These are phyloP conservation scores for Saccostrea cuccullata DNA, from an alignment of 1,140 invertebrate species.

Conservation along the genomic window DNA sequence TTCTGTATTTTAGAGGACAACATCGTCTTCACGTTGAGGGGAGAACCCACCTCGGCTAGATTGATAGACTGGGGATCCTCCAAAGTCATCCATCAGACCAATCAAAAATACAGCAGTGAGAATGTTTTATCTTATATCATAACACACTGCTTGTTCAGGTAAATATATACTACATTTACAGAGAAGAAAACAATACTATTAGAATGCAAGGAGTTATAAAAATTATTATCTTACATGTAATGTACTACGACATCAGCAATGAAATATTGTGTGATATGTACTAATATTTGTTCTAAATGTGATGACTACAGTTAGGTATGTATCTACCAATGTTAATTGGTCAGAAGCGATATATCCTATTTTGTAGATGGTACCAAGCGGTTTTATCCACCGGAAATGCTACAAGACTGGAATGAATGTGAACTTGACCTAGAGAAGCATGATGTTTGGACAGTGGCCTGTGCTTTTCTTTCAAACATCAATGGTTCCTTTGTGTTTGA, in stretches of 20 bases:
- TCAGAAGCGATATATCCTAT: not conserved
- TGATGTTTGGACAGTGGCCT: not conserved
- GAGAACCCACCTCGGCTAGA: not conserved
- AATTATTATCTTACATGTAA: too few relatives aligned
- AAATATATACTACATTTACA: too few relatives aligned
- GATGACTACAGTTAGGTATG: too few relatives aligned
- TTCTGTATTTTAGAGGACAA: not conserved
- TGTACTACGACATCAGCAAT: too few relatives aligned
- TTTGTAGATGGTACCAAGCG: not conserved
- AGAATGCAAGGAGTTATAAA: too few relatives aligned
- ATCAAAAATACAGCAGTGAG: not conserved
- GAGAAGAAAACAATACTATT: too few relatives aligned
- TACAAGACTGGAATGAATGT: not conserved
- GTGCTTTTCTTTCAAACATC: not conserved
- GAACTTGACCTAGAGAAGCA: not conserved
- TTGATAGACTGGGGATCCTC: not conserved
- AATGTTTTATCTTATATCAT: not conserved
- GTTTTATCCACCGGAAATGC: not conserved
- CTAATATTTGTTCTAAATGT: too few relatives aligned
- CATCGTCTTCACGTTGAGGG: not conserved
- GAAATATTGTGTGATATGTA: too few relatives aligned
- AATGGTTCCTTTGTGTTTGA: not conserved
- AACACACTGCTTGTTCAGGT: too few relatives aligned
- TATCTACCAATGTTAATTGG: too few relatives aligned
- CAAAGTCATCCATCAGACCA: not conserved